Evolutionary conservation across 2,888 invertebrate genomes (phyloP).

Genomic region (Caenorhabditis angaria): DNA sequence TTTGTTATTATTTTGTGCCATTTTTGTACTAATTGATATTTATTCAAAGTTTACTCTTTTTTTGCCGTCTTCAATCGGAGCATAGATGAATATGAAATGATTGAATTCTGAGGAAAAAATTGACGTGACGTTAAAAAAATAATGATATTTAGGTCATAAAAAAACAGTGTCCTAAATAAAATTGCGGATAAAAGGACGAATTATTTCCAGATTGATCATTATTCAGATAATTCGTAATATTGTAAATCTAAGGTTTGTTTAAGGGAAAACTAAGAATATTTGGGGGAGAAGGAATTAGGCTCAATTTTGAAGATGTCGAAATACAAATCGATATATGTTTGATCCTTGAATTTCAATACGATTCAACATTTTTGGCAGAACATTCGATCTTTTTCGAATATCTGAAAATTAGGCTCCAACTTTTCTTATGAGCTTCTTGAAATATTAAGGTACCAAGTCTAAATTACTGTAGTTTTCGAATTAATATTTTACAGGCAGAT

Average conservation of each 20-base stretch:
- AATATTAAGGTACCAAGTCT: too few species aligned
- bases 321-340: too few species aligned
- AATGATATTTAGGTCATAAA: too few species aligned
- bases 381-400: too few species aligned
- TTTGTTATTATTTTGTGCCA: neutral
- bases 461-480: too few species aligned
- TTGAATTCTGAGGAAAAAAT: neutral
- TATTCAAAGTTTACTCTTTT: neutral
- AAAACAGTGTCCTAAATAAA: neutral
- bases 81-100: constrained; percentile 1
- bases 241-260: neutral
- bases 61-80: neutral
- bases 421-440: too few species aligned
- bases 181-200: neutral
- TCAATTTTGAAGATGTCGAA: too few species aligned
- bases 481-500: neutral
- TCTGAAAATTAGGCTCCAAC: too few species aligned
- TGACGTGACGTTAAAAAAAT: neutral
- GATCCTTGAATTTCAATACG: too few species aligned
- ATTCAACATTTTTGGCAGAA: too few species aligned
- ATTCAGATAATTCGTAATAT: neutral
- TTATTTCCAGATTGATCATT: neutral
- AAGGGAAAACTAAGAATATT: too few species aligned
- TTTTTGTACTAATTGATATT: neutral
- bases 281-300: too few species aligned